Conservation (phyloP, 2,888 invertebrate species). For the Trilocha varians region DNA sequence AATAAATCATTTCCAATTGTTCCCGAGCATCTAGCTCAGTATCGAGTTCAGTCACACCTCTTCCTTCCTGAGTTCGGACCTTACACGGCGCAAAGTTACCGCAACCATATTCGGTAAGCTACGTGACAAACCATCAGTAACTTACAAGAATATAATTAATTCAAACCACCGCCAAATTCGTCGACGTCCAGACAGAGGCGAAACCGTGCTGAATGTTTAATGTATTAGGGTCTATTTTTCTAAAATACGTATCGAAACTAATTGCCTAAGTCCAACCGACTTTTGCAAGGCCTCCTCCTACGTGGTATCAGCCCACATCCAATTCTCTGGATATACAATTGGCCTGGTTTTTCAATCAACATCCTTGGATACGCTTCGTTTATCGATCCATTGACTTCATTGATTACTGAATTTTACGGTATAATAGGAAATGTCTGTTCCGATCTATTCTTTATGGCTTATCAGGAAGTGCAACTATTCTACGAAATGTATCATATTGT, state of each 20-base stretch:
- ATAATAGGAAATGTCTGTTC: too few species aligned
- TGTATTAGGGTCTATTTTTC: constrained; percentile 40
- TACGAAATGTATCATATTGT: too few species aligned
- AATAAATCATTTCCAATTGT: constrained; percentile 29
- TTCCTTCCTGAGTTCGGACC: constrained; percentile 57
- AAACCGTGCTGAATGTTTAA: constrained; percentile 42
- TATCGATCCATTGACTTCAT: not conserved
- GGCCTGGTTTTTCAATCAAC: not conserved
- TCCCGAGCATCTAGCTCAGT: constrained; percentile 22
- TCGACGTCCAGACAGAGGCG: constrained; percentile 31
- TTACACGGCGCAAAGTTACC: constrained; percentile 47
- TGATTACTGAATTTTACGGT: not conserved
- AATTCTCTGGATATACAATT: constrained; percentile 39
- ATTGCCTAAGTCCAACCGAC: constrained; percentile 53
- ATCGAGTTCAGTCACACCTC: constrained; percentile 55
- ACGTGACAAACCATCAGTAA: constrained; percentile 56
- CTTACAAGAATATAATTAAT: constrained; percentile 48
- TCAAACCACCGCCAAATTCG: constrained; percentile 57
- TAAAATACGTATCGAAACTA: constrained; percentile 21
- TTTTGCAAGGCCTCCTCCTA: constrained; percentile 65
- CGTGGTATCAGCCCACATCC: constrained; percentile 62
- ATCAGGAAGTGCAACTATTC: too few species aligned
- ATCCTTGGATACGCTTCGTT: not conserved
- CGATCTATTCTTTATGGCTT: too few species aligned
- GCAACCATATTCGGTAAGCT: constrained; percentile 56